Base-by-base conservation (phyloP, 2,888 invertebrate genomes). In the Nymphalis polychloros region DNA sequence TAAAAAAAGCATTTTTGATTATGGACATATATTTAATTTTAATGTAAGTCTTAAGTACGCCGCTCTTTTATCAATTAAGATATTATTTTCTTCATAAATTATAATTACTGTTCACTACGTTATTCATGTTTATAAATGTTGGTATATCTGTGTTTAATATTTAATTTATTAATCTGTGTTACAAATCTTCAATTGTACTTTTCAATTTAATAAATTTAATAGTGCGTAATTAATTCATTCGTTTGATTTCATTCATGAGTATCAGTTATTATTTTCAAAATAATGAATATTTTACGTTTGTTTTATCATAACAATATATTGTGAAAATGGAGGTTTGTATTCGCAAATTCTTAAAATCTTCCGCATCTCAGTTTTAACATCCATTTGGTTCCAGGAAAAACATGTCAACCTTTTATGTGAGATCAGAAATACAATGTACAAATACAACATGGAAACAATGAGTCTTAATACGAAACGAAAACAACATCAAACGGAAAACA, bases 401-500 rank as follows among this genome's bases (percentile, higher is more conserved):
- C 63, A 72, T 64, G 68, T 62, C 64, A 64, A 64, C 68, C 64
- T 67, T 68, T 72, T 63, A 66, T 63, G 59, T 68, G 46, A 57
- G 63, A 60, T 68, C 62, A 49, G 70, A 68, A 74, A 70, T 64
- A 70, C 48, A 65, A 59, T 52, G 49, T 59, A 48, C n/a, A n/a
- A n/a, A n/a, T n/a, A n/a, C n/a, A n/a, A n/a, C 59, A 64, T 62
- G 57, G 53, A 69, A 67, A 69, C 64, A 66, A 59, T 62, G 59
- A 70, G 63, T 63, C 55, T 70, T 70, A 72, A 72, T 70, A 68
- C 65, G 61, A 63, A 63, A 63, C 61, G 60, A 70, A 74, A 77
- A 78, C 62, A 74, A 78, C 78, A 77, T 79, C 71, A 76, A 78
- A 78, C 73, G 72, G 64, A 66, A 75, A 69, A 68, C 69, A 67